These are phyloP conservation scores for Aegithalos caudatus DNA, from an alignment of 2,113 vertebrate species.

Conservation along the genomic window DNA sequence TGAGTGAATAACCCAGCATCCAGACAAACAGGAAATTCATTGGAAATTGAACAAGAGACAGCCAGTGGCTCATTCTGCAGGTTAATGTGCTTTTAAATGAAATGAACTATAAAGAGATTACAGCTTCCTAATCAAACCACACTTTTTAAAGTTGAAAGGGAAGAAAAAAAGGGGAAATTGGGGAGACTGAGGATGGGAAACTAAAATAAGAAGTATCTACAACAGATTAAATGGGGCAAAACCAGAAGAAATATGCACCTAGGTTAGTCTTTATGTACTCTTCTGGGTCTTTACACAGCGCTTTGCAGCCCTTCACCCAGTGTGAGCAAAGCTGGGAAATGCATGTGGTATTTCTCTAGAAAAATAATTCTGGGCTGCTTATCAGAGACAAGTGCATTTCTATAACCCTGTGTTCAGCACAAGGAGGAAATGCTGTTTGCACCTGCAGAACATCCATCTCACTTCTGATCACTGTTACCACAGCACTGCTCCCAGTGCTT, in stretches of 20 bases:
- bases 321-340: not conserved
- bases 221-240: not conserved
- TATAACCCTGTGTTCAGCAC: not conserved
- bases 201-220: not conserved
- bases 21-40: constrained; percentile 14
- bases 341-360: not conserved
- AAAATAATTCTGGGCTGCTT: rapidly evolving
- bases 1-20: not conserved
- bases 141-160: not conserved
- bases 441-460: not conserved
- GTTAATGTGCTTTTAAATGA: constrained; percentile 24
- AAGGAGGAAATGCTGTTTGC: not conserved
- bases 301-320: not conserved
- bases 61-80: not conserved
- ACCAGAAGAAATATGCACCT: not conserved
- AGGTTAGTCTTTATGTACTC: not conserved
- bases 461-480: not conserved
- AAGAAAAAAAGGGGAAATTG: not conserved
- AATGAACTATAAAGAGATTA: not conserved
- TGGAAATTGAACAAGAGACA: not conserved
- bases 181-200: not conserved
- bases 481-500: not conserved
- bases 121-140: constrained; percentile 11
- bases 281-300: not conserved
- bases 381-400: not conserved